These are phyloP conservation scores for Rhinoptilus africanus DNA, from an alignment of 2,113 vertebrate genomes.

Conservation along the genomic window DNA sequence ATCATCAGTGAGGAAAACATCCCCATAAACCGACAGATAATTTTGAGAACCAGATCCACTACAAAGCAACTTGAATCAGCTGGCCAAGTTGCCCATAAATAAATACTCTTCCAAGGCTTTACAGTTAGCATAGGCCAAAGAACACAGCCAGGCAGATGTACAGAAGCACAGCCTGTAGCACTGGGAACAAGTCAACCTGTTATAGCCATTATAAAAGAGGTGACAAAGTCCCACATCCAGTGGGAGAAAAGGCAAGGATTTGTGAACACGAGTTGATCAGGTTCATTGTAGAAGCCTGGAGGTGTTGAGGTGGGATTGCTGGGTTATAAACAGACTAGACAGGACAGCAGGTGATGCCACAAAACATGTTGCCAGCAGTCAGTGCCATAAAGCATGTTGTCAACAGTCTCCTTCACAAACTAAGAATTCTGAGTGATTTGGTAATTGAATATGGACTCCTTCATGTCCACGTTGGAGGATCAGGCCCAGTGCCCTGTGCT, in stretches of 20 bases:
- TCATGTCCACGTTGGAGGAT: background rate
- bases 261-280: background rate
- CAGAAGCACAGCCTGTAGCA: background rate
- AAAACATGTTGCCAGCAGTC: background rate
- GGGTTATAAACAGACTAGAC: background rate
- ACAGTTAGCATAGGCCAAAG: background rate
- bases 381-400: background rate
- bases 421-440: background rate
- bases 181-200: background rate
- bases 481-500: background rate
- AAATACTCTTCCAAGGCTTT: background rate
- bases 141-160: background rate
- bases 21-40: background rate
- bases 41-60: background rate
- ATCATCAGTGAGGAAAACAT: background rate
- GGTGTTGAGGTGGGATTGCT: background rate
- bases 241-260: background rate
- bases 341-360: background rate
- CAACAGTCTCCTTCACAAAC: background rate
- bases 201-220: background rate
- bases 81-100: background rate
- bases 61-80: background rate
- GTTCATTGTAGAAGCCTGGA: background rate
- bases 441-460: background rate
- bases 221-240: background rate